These are phyloP conservation scores for Aurelia coerulea DNA, from an alignment of 30 jellyfish, hydroid and myxozoan genomes.

Conservation along the genomic window DNA sequence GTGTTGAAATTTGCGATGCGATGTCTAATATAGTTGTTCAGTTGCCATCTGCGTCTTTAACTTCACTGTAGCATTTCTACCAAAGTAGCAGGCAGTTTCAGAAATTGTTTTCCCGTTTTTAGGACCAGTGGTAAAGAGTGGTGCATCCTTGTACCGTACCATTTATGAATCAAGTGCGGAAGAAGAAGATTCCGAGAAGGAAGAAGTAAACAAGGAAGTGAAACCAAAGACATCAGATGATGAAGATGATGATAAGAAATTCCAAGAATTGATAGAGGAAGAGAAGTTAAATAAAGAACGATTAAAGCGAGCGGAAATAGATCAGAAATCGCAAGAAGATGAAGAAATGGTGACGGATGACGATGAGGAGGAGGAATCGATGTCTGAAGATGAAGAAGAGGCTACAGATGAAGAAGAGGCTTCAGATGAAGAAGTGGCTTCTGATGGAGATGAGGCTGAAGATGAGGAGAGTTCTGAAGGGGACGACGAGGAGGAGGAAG, in stretches of 20 bases:
- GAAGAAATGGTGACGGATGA: slow-evolving; percentile 33
- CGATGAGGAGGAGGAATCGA: slow-evolving; percentile 10
- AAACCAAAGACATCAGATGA: slow-evolving; percentile 51
- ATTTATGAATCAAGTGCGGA: slow-evolving; percentile 74
- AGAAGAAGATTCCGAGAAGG: slow-evolving; percentile 60
- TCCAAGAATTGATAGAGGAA: slow-evolving; percentile 47
- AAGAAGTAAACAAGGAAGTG: slow-evolving; percentile 43
- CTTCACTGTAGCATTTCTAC: not conserved
- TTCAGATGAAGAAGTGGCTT: slow-evolving; percentile 35
- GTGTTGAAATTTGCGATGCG: no score
- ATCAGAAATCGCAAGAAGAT: slow-evolving; percentile 13
- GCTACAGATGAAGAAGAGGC: slow-evolving; percentile 47
- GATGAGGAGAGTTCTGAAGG: slow-evolving; percentile 68
- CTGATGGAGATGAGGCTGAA: slow-evolving; percentile 42
- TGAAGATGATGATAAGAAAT: slow-evolving; percentile 39
- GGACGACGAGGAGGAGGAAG: slow-evolving; percentile 62
- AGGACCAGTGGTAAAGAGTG: slow-evolving; percentile 87
- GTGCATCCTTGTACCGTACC: slow-evolving; percentile 88
- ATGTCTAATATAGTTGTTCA: no score
- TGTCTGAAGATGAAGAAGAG: slow-evolving; percentile 47
- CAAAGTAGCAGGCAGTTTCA: not conserved
- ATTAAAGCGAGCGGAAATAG: slow-evolving; percentile 25
- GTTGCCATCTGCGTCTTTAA: no score
- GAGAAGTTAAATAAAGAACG: slow-evolving; percentile 10
- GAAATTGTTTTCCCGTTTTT: not conserved